Percentiles rank a stretch among this genome's conserved stretches.
These are phyloP conservation scores for Enteromius afrohamiltoni DNA, from an alignment of 2,797 vertebrate genomes.

Conservation along the genomic window DNA sequence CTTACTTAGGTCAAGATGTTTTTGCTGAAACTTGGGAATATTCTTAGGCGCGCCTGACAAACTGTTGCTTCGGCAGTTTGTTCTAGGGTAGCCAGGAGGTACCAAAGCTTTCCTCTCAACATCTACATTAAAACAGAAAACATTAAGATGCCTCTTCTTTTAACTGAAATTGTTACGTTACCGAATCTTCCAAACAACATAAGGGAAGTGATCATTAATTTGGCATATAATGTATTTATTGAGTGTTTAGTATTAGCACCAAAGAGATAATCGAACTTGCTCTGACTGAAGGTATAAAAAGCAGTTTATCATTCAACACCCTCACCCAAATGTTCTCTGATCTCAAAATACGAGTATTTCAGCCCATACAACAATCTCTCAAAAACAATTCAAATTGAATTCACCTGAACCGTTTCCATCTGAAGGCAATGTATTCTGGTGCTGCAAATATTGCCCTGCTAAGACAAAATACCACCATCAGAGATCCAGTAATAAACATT, in stretches of 20 bases:
- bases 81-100: conserved; percentile 57
- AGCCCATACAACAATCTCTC: neutral
- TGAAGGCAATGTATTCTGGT: neutral
- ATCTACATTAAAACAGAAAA: conserved; percentile 44
- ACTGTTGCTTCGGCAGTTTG: neutral
- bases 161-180: neutral
- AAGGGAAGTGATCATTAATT: neutral
- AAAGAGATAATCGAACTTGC: neutral
- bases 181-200: neutral
- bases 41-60: neutral
- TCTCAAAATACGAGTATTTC: neutral
- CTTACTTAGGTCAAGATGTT: neutral
- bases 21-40: neutral
- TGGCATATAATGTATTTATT: too few species aligned
- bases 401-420: conserved; percentile 14
- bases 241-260: neutral
- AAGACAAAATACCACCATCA: conserved; percentile 14
- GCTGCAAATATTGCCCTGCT: neutral
- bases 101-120: conserved; percentile 39
- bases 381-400: neutral
- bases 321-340: neutral
- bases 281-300: neutral
- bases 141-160: neutral
- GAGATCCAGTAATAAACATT: neutral
- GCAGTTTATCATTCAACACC: neutral